Percentiles rank a stretch among this genome's conserved stretches.
Evolutionary conservation across 2,888 invertebrate genomes (phyloP).

Genomic region (Pelosia muscerda): DNA sequence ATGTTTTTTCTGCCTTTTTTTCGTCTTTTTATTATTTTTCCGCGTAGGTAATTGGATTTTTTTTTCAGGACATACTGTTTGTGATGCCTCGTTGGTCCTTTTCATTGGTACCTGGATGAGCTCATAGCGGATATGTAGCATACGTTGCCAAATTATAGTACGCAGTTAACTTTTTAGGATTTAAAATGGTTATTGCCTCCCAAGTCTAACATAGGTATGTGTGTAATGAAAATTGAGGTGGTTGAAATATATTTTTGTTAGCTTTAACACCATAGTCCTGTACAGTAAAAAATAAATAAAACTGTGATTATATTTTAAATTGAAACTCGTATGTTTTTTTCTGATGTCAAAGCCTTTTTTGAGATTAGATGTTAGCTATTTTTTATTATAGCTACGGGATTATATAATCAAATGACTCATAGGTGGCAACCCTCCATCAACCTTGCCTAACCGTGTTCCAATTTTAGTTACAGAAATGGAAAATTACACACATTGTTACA

Average conservation of each 20-base stretch:
- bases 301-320: background rate
- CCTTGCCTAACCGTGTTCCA: constrained; percentile 7
- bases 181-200: constrained; percentile 24
- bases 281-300: background rate
- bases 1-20: constrained; percentile 35
- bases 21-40: constrained; percentile 51
- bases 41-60: constrained; percentile 52
- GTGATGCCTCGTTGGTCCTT: constrained; percentile 49
- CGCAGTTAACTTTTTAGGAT: constrained; percentile 25
- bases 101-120: constrained; percentile 43
- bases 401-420: too few relatives aligned
- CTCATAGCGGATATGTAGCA: constrained; percentile 17
- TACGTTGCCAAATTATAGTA: constrained; percentile 46
- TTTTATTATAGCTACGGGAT: background rate
- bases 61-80: constrained; percentile 43
- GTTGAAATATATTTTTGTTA: background rate
- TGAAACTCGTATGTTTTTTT: background rate
- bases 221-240: background rate
- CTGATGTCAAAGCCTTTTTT: background rate
- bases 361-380: too few relatives aligned
- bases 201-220: background rate
- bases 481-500: constrained; percentile 17
- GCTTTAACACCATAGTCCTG: background rate
- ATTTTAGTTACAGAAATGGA: constrained; percentile 9
- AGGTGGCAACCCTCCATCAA: constrained; percentile 8